Percentiles rank a stretch among this genome's conserved stretches.
Conservation (phyloP, 64 coral and sea anemone genomes). For the Porites australiensis region DNA sequence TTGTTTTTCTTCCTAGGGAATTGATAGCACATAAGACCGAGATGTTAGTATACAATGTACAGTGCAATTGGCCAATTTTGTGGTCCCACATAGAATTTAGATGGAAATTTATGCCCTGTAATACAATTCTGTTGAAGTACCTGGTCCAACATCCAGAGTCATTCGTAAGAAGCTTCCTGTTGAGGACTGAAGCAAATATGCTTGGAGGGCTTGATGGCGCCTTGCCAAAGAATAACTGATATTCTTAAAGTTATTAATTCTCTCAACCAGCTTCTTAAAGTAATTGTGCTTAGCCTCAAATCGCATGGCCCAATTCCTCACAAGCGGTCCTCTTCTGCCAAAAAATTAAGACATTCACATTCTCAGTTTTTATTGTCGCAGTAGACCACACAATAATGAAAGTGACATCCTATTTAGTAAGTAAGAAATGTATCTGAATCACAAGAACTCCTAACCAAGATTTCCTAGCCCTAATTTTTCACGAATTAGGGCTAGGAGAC, state of each 20-base stretch:
- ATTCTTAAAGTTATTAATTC: constrained; percentile 66
- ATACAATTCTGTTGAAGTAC: background rate
- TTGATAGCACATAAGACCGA: background rate
- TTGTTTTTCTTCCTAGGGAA: background rate
- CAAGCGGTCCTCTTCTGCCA: constrained; percentile 56
- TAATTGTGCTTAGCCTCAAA: constrained; percentile 81
- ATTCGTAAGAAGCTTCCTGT: constrained; percentile 42
- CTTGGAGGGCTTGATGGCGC: constrained; percentile 58
- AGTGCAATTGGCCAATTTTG: too few species aligned
- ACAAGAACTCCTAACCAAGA: too few species aligned
- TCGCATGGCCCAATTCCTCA: constrained; percentile 72
- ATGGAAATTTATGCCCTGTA: background rate
- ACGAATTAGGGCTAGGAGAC: too few species aligned
- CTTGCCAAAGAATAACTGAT: constrained; percentile 52
- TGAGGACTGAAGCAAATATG: constrained; percentile 56
- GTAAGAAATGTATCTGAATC: too few species aligned
- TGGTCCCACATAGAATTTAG: too few species aligned
- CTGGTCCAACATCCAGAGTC: constrained; percentile 55
- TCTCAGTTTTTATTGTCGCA: background rate
- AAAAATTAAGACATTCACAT: background rate
- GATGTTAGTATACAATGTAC: too few species aligned
- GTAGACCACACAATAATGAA: background rate
- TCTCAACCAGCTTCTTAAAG: constrained; percentile 59
- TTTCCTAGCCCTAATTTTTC: too few species aligned
- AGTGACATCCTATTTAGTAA: too few species aligned